These are phyloP conservation scores for Orthonyx spaldingii DNA, from an alignment of 2,113 vertebrate genomes.

Conservation along the genomic window DNA sequence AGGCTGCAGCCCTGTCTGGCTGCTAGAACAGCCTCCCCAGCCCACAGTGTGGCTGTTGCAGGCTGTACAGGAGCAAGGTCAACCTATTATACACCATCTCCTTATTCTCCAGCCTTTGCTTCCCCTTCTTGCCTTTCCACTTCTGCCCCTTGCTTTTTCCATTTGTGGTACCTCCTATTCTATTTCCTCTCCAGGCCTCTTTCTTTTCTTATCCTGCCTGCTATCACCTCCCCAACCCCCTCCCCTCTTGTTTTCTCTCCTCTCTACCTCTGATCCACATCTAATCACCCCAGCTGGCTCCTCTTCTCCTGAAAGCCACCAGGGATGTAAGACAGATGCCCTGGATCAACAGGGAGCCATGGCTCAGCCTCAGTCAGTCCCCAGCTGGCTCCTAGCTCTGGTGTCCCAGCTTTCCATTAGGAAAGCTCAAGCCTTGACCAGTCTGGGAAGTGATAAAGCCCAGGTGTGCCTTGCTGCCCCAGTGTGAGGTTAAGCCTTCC, in stretches of 20 bases:
- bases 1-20: background rate
- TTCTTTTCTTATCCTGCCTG: background rate
- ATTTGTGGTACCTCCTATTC: background rate
- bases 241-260: background rate
- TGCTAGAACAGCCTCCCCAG: background rate
- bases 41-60: background rate
- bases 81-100: background rate
- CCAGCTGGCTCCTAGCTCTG: constrained; percentile 5
- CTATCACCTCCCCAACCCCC: background rate
- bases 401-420: constrained; percentile 8
- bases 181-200: background rate
- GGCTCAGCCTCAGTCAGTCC: background rate
- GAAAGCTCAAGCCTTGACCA: constrained; percentile 15
- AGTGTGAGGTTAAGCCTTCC: background rate
- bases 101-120: background rate
- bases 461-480: constrained; percentile 40
- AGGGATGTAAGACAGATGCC: constrained; percentile 32
- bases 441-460: constrained; percentile 40
- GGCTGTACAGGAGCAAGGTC: background rate
- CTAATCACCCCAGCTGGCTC: background rate
- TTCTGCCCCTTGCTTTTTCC: background rate
- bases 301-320: background rate
- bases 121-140: background rate
- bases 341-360: constrained; percentile 20
- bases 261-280: background rate